Conservation (phyloP, 92 coral and sea anemone species). For the Meandrina meandrites region DNA sequence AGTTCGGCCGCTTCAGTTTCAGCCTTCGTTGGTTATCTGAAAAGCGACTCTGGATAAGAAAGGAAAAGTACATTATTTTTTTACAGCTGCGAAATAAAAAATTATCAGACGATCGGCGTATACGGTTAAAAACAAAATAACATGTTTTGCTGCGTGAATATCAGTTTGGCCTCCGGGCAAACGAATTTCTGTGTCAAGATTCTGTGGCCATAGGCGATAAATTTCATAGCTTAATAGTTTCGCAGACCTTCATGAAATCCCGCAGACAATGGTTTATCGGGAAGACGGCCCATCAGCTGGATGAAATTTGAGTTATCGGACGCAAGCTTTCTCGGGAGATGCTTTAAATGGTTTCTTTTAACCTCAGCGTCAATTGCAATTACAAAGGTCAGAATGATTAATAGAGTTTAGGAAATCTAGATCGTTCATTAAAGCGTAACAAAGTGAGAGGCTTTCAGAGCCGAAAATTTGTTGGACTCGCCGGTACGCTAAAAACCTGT, state of each 20-base stretch:
- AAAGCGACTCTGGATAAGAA: neutral
- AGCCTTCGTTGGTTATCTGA: neutral
- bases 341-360: neutral
- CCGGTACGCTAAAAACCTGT: neutral
- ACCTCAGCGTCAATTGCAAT: neutral
- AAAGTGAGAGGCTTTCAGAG: neutral
- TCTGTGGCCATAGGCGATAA: neutral
- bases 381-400: neutral
- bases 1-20: neutral
- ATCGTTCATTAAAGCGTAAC: neutral
- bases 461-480: neutral
- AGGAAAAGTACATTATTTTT: neutral
- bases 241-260: neutral
- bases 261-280: neutral
- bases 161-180: neutral
- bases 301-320: neutral
- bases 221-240: neutral
- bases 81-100: neutral
- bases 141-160: neutral
- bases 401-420: neutral
- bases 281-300: neutral
- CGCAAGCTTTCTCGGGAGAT: neutral
- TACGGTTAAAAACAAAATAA: neutral
- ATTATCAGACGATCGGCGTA: neutral
- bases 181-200: neutral